These are phyloP conservation scores for Lanius collurio DNA, from an alignment of 2,113 vertebrate species.

Conservation along the genomic window DNA sequence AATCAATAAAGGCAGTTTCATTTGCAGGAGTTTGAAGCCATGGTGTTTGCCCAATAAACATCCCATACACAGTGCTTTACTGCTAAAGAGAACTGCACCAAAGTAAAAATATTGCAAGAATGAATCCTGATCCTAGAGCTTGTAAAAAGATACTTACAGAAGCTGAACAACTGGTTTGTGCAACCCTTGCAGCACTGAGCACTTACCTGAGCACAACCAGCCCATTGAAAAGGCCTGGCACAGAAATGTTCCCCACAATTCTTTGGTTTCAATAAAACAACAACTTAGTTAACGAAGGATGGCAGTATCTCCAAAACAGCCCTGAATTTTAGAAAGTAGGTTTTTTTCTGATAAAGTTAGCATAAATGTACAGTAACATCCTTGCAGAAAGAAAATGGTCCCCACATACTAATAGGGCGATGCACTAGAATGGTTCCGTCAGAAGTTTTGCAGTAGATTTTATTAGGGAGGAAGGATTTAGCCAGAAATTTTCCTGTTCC, in stretches of 20 bases:
- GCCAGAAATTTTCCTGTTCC: neutral
- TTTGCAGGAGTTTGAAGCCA: neutral
- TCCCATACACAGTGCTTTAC: neutral
- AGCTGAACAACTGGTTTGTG: neutral
- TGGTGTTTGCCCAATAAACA: neutral
- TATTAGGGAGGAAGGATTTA: neutral
- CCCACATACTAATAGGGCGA: neutral
- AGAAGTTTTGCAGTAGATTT: neutral
- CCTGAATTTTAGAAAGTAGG: neutral
- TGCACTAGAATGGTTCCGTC: neutral
- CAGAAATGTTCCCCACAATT: neutral
- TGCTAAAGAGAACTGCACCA: neutral
- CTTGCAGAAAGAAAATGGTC: neutral
- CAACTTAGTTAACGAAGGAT: neutral
- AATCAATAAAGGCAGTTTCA: neutral
- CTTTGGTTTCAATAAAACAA: neutral
- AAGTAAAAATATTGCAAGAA: neutral
- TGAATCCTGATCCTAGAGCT: neutral
- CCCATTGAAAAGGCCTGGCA: neutral
- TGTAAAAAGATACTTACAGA: neutral
- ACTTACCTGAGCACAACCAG: neutral
- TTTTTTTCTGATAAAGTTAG: neutral
- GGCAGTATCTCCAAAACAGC: neutral
- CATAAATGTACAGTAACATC: neutral
- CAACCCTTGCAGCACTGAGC: neutral